These are phyloP conservation scores for Jacana jacana DNA, from an alignment of 2,113 vertebrate species.

Conservation along the genomic window DNA sequence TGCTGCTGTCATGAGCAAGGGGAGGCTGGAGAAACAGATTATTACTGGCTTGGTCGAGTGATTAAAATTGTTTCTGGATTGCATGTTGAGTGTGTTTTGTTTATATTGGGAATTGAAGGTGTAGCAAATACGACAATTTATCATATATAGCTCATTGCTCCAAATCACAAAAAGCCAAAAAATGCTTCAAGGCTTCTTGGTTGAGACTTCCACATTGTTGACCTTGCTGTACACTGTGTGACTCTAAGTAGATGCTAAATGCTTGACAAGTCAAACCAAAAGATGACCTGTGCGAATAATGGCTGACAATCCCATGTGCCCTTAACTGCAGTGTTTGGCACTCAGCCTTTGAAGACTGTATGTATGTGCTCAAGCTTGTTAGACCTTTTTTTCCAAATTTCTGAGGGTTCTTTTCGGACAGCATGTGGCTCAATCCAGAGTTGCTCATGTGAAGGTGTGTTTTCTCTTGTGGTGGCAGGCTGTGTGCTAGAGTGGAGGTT, in stretches of 20 bases:
- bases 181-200: background rate
- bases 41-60: background rate
- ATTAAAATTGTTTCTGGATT: background rate
- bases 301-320: background rate
- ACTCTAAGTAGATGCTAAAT: background rate
- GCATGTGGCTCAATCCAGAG: background rate
- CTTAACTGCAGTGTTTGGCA: background rate
- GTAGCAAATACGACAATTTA: background rate
- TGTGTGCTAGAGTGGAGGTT: background rate
- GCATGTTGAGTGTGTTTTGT: background rate
- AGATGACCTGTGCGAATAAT: rapidly evolving
- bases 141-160: background rate
- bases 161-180: background rate
- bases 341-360: background rate
- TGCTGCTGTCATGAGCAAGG: rapidly evolving
- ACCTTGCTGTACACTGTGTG: background rate
- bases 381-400: background rate
- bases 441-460: background rate
- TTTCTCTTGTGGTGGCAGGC: rapidly evolving
- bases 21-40: background rate
- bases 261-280: background rate
- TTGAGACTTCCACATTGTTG: background rate
- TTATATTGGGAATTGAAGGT: background rate
- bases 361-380: background rate
- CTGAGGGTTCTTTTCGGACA: background rate